phyloP scores from a whole-genome alignment of 2,888 invertebrate genomes.

The Sesia apiformis region DNA sequence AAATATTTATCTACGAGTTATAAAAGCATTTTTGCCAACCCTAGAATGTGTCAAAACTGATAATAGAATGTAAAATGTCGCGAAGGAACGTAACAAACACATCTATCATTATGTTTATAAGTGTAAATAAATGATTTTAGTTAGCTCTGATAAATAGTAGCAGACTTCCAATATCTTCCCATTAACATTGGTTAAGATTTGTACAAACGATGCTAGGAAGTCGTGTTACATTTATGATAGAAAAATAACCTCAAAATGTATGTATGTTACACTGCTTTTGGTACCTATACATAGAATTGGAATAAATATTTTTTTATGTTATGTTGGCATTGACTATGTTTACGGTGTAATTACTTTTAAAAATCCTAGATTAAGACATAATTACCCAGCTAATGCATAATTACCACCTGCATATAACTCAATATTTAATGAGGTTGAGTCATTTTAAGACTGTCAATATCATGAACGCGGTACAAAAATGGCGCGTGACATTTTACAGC shows the following conservation, averaged over 20 bases:
- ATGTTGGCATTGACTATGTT: no score
- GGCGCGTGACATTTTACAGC: no score
- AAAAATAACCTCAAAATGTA: neutral
- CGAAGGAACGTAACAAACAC: neutral
- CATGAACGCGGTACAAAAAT: no score
- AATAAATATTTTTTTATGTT: no score
- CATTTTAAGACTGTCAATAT: no score
- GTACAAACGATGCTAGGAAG: neutral
- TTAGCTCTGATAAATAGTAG: slow-evolving; percentile 21
- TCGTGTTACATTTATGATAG: neutral
- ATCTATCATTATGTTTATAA: slow-evolving; percentile 17
- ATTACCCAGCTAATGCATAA: no score
- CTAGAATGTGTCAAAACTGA: slow-evolving; percentile 46
- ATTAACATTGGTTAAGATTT: neutral
- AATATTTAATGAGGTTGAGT: no score
- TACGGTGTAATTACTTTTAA: no score
- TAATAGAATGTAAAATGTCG: neutral
- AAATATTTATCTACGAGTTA: no score
- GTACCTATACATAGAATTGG: neutral
- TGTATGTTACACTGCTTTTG: neutral
- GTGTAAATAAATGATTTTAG: slow-evolving; percentile 32
- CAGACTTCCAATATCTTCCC: neutral
- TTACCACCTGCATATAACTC: no score
- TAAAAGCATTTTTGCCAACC: slow-evolving; percentile 25
- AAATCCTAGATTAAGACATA: no score